Evolutionary conservation across 2,888 invertebrate species (phyloP), one percentile per base, ranked within the genome.

Genomic region (Luffia ferchaultella): DNA sequence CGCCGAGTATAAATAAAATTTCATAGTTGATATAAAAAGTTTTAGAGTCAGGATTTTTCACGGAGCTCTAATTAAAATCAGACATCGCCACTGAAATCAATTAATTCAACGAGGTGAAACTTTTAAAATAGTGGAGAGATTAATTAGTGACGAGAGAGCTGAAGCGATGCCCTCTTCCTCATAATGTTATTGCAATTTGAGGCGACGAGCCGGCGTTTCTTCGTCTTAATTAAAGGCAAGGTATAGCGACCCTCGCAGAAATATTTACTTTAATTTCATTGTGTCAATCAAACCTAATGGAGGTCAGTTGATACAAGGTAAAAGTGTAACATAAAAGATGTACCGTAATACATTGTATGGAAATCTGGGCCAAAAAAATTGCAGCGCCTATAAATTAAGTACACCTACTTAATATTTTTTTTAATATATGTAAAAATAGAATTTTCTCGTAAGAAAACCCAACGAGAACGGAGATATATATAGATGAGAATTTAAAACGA

Each of bases 161-260:
- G 18, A n/a, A 7, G 20, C 20, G 19, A 16, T 45, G 2, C 17
- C 45, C 41, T 56, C 53, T 53, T 49, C 46, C 19, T 52, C 55
- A 55, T n/a, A 55, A 56, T 60, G 60, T 60, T 57, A 62, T 60
- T 60, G 56, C 58, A 57, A 50, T 57, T 56, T 54, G 50, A 57
- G 49, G 51, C 51, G 60, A 63, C 58, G 58, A 62, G 58, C 60
- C 59, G 57, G 60, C 65, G 64, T 69, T 68, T 68, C 65, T 61
- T 58, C 57, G 58, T 61, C 62, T 67, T 68, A 71, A 68, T 69
- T 68, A 69, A 67, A 65, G 60, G 58, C 61, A 63, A 61, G 63
- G 62, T 62, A 67, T 61, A 61, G 57, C 58, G 58, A 61, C 57
- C 57, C 58, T 54, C 51, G 53, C 52, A 43, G 19, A 46, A 59